phyloP scores from a whole-genome alignment of 2,888 invertebrate species.

The Platynereis dumerilii region DNA sequence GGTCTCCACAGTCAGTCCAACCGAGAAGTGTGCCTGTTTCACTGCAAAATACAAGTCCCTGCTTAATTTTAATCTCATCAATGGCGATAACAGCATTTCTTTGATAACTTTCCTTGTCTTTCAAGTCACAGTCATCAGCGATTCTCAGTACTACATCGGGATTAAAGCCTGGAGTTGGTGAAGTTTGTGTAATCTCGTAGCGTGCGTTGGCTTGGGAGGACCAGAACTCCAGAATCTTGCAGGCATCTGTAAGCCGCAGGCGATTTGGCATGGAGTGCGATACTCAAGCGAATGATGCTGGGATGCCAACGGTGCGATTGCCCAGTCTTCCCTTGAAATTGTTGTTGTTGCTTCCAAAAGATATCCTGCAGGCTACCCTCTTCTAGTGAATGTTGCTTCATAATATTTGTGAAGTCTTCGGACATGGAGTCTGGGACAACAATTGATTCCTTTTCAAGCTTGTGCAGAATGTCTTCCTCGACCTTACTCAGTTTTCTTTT shows the following conservation, averaged over 20 bases:
- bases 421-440: too few species aligned
- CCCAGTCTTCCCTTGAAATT: not conserved
- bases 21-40: not conserved
- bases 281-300: not conserved
- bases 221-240: not conserved
- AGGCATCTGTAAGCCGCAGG: constrained; percentile 6
- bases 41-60: not conserved
- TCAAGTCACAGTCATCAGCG: not conserved
- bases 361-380: too few species aligned
- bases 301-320: not conserved
- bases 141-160: not conserved
- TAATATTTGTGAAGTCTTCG: too few species aligned
- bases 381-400: too few species aligned
- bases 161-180: not conserved
- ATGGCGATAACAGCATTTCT: not conserved
- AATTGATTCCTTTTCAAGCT: too few species aligned
- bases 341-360: too few species aligned
- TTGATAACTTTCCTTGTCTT: not conserved
- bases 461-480: too few species aligned
- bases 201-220: not conserved
- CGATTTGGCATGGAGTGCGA: not conserved
- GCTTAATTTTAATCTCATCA: constrained; percentile 1
- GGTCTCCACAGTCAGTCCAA: not conserved
- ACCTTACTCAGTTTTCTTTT: too few species aligned
- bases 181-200: not conserved